Evolutionary conservation across 2,113 vertebrate species (phyloP), one percentile per base, ranked within the genome.

Genomic region (Canis aureus): DNA sequence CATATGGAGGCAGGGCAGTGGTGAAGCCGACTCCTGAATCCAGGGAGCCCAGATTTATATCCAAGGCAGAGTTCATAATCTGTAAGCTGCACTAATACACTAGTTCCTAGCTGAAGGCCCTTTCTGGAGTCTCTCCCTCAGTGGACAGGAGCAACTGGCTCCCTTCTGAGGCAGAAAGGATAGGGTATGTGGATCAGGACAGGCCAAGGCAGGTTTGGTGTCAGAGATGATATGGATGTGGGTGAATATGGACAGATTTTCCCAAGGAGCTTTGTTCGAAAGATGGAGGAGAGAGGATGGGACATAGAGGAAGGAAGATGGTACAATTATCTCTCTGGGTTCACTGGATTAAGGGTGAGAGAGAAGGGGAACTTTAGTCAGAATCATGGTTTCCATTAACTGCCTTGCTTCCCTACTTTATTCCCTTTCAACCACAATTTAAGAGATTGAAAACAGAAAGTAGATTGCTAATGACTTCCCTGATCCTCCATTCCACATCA

Each of bases 261-360:
- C 81, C n/a, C 64, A 60, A 89, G 84, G 85, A 85, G 11, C 11
- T 79, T 71, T 35, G 81, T 94, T 97, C 57, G 88, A 93, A 94
- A 87, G 55, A 67, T 86, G 81, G 38, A 79, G 53, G 67, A 82
- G 53, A 90, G 23, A 92, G n/a, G 60, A 92, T 32, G 49, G 55
- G 38, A 80, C 22, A 20, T 27, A 74, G 43, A 91, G 88, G 69
- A 73, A 66, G 43, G 43, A 43, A 43, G 59, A 81, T 51, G 32
- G 69, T 62, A 25, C 38, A 43, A 0, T 80, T 43, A 90, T 83
- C n/a, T 95, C 19, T 85, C 17, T 32, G 32, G n/a, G 27, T 81
- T 93, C 57, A 49, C 64, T 88, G 64, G n/a, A 51, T 71, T 53
- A 84, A 25, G 15, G 11, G 3, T 66, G 86, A 89, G 59, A 62